These are phyloP conservation scores for Synergus umbraculus DNA, from an alignment of 2,888 invertebrate species.

Conservation along the genomic window DNA sequence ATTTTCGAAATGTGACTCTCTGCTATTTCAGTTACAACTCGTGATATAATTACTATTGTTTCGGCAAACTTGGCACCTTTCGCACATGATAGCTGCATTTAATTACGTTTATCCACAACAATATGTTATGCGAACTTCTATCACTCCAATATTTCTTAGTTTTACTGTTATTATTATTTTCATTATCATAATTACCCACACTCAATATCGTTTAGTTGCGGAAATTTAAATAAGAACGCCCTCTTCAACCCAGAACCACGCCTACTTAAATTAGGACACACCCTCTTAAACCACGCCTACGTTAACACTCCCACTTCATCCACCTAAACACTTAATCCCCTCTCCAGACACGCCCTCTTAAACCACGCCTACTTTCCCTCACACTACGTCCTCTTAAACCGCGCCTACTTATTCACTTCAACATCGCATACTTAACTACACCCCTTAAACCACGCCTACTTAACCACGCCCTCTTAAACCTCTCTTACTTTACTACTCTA, in stretches of 20 bases:
- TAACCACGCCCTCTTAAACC: not conserved
- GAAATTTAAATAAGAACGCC: not conserved
- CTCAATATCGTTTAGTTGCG: not conserved
- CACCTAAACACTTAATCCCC: no score
- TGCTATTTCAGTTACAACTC: slow-evolving; percentile 64
- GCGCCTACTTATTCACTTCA: not conserved
- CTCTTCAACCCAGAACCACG: not conserved
- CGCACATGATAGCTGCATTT: slow-evolving; percentile 26
- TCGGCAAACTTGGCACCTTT: slow-evolving; percentile 63
- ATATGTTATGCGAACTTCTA: not conserved
- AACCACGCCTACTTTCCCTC: no score
- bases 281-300: not conserved
- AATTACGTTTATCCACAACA: not conserved
- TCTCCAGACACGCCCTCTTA: no score
- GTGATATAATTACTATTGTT: slow-evolving; percentile 66
- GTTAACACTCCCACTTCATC: no score
- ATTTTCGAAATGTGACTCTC: slow-evolving; percentile 46
- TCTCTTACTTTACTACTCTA: not conserved
- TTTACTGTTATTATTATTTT: not conserved
- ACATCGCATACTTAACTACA: no score
- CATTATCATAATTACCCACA: not conserved
- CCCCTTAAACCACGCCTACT: no score
- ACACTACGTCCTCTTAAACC: no score
- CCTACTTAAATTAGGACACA: no score
- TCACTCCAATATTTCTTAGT: not conserved